Evolutionary conservation across 2,888 invertebrate genomes (phyloP).

Genomic region (Crossocerus cetratus): DNA sequence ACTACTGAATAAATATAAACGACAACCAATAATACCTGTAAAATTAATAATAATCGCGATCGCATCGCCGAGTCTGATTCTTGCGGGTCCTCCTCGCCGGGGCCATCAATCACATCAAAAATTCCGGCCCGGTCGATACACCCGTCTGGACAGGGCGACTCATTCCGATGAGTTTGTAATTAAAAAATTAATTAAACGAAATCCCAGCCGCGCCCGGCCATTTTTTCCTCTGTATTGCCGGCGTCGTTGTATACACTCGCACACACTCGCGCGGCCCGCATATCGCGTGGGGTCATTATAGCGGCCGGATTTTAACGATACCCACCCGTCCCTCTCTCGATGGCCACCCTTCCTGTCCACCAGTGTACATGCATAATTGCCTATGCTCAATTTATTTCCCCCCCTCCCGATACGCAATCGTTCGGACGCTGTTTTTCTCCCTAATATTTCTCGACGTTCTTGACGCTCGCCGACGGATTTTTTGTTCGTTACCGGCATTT

Average conservation of each 20-base stretch:
- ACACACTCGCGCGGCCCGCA: constrained; percentile 14
- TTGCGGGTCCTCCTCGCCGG: constrained; percentile 37
- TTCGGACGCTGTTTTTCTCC: constrained; percentile 38
- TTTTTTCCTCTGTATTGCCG: constrained; percentile 51
- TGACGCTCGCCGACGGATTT: no score
- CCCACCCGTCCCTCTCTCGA: constrained; percentile 21
- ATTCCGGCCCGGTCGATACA: constrained; percentile 46
- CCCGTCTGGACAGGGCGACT: constrained; percentile 40
- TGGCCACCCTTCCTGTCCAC: constrained; percentile 10
- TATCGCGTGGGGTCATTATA: constrained; percentile 56
- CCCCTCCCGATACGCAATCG: constrained; percentile 21
- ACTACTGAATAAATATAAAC: constrained; percentile 62
- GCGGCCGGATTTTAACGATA: constrained; percentile 59
- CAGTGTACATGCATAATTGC: constrained; percentile 57
- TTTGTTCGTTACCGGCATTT: no score
- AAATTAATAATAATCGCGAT: constrained; percentile 66
- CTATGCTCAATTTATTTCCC: constrained; percentile 55
- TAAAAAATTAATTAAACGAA: constrained; percentile 69
- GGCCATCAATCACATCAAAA: constrained; percentile 56
- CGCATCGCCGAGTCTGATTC: constrained; percentile 41
- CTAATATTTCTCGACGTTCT: constrained; percentile 8
- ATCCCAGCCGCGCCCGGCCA: constrained; percentile 58
- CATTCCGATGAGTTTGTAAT: constrained; percentile 64
- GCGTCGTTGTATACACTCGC: constrained; percentile 56
- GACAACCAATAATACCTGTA: constrained; percentile 67